Percentiles rank a stretch among this genome's conserved stretches.
These are phyloP conservation scores for Brachystomella parvula DNA, from an alignment of 1,140 invertebrate genomes.

Conservation along the genomic window DNA sequence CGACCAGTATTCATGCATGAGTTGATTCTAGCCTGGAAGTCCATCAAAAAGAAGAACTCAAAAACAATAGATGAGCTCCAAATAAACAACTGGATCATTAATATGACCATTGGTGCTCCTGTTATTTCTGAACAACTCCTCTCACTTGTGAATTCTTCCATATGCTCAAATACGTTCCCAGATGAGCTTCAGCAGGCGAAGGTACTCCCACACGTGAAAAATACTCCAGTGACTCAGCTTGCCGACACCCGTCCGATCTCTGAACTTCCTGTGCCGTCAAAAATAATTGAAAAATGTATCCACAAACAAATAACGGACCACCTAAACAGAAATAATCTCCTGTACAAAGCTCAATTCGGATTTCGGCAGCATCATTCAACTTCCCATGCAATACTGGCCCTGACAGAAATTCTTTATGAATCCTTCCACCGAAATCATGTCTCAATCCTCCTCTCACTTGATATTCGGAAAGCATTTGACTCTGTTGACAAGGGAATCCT, in stretches of 20 bases:
- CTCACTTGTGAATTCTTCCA: too few species aligned
- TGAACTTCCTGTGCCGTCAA: background rate
- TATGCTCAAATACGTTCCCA: too few species aligned
- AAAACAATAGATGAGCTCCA: too few species aligned
- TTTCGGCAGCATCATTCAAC: slow-evolving; percentile 8
- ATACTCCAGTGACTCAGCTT: slow-evolving; percentile 71
- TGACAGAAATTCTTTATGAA: slow-evolving; percentile 10
- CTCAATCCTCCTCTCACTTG: slow-evolving; percentile 1
- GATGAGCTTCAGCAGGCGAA: too few species aligned
- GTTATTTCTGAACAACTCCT: slow-evolving; percentile 53
- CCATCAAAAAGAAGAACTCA: too few species aligned
- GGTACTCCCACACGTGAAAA: too few species aligned
- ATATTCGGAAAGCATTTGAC: slow-evolving; percentile 20
- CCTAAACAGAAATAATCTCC: background rate
- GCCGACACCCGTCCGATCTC: slow-evolving; percentile 46
- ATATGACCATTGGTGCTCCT: too few species aligned
- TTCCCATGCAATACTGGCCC: background rate
- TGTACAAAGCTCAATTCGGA: slow-evolving; percentile 6
- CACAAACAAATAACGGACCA: background rate
- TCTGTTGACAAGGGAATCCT: background rate
- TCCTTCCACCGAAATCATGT: slow-evolving; percentile 5
- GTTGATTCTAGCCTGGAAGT: too few species aligned
- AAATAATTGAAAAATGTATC: background rate
- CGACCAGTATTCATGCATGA: too few species aligned
- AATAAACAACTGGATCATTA: too few species aligned